Percentiles rank a stretch among this genome's conserved stretches.
phyloP scores from a whole-genome alignment of 2,797 vertebrate genomes.

The Chelon labrosus region DNA sequence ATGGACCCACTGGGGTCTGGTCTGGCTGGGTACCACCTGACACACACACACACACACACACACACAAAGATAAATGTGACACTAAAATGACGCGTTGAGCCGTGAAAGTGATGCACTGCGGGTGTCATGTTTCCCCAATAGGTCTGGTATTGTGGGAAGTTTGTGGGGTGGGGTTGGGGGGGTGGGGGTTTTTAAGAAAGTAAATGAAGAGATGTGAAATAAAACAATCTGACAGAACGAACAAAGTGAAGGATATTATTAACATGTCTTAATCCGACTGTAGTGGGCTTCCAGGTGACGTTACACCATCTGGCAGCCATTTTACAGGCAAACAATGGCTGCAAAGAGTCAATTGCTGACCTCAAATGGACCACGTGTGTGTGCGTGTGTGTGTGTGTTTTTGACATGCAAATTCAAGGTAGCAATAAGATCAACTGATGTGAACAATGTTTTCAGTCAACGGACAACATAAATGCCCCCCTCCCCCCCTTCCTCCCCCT shows the following conservation, averaged over 20 bases:
- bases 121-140: constrained; percentile 60
- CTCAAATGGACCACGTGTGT: not conserved
- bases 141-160: constrained; percentile 73
- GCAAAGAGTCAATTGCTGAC: not conserved
- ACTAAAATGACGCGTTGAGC: constrained; percentile 75
- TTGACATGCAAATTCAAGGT: constrained; percentile 14
- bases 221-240: constrained; percentile 24
- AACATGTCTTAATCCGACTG: constrained; percentile 12
- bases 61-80: constrained; percentile 74
- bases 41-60: constrained; percentile 39
- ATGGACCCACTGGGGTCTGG: constrained; percentile 37
- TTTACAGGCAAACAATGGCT: constrained; percentile 3
- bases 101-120: constrained; percentile 63
- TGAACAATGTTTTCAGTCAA: not conserved
- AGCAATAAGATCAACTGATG: not conserved
- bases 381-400: not conserved
- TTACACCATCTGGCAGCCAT: constrained; percentile 27
- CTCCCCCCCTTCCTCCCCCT: too few relatives aligned
- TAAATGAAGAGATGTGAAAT: constrained; percentile 24
- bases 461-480: not conserved
- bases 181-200: not conserved
- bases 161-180: constrained; percentile 6
- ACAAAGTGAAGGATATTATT: constrained; percentile 4
- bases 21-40: constrained; percentile 61
- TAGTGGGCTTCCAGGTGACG: not conserved